A percentile compares a stretch with the other conserved stretches of the same genome.
Evolutionary conservation across 2,113 vertebrate species (phyloP).

Genomic region (Crotalus viridis): DNA sequence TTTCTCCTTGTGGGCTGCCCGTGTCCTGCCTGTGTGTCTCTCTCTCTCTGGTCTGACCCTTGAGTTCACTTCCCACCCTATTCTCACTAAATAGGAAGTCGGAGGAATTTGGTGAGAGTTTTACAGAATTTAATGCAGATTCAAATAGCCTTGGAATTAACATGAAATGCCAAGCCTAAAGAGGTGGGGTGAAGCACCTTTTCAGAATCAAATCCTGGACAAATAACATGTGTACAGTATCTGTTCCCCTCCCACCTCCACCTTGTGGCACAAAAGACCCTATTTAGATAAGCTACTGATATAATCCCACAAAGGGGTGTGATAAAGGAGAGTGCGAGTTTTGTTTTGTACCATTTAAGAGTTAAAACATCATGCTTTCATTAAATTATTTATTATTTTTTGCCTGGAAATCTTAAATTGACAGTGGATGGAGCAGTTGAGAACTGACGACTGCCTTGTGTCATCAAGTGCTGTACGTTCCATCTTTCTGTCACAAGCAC

Average conservation of each 20-base stretch:
- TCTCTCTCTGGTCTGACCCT: slow-evolving; percentile 3
- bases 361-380: slow-evolving; percentile 4
- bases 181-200: background rate
- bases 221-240: slow-evolving; percentile 24
- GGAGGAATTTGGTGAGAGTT: slow-evolving; percentile 18
- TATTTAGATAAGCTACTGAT: slow-evolving; percentile 55
- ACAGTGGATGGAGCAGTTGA: slow-evolving; percentile 21
- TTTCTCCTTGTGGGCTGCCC: slow-evolving; percentile 26
- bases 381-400: background rate
- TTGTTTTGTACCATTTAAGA: slow-evolving; percentile 7
- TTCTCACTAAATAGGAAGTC: slow-evolving; percentile 26
- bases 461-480: background rate
- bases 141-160: slow-evolving; percentile 30
- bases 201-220: slow-evolving; percentile 62
- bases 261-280: slow-evolving; percentile 35
- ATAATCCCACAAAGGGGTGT: slow-evolving; percentile 4
- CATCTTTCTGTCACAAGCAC: background rate
- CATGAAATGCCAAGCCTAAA: slow-evolving; percentile 33
- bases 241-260: background rate
- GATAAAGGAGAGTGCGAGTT: background rate
- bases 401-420: background rate
- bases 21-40: background rate
- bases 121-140: slow-evolving; percentile 21
- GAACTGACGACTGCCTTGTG: too few relatives aligned
- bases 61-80: slow-evolving; percentile 29